These are phyloP conservation scores for Origma solitaria DNA, from an alignment of 2,113 vertebrate species.

Conservation along the genomic window DNA sequence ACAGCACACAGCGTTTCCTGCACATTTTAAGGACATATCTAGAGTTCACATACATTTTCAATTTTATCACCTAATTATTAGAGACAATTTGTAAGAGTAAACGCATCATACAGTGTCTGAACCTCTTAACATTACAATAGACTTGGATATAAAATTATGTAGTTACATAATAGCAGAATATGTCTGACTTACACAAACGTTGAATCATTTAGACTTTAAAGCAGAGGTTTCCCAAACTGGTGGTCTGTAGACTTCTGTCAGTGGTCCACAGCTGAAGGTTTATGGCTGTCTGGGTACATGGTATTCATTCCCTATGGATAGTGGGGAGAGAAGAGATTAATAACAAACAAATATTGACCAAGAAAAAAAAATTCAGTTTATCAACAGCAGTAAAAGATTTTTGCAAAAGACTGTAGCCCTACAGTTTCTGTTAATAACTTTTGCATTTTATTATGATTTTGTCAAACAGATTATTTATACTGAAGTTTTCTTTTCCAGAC, in stretches of 20 bases:
- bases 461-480: background rate
- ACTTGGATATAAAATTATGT: background rate
- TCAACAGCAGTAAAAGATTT: background rate
- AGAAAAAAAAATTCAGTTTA: background rate
- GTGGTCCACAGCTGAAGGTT: background rate
- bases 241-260: background rate
- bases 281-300: background rate
- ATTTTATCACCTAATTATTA: background rate
- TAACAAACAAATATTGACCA: background rate
- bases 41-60: background rate
- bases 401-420: background rate
- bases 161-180: background rate
- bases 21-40: background rate
- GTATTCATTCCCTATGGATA: background rate
- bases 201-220: conserved; percentile 1
- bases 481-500: background rate
- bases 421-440: background rate
- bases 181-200: conserved; percentile 3
- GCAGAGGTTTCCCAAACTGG: background rate
- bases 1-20: background rate
- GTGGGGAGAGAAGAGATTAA: background rate
- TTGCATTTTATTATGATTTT: background rate
- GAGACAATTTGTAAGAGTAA: background rate
- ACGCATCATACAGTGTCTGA: background rate
- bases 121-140: background rate